Percentiles rank a stretch among this genome's conserved stretches.
Evolutionary conservation across 2,113 vertebrate genomes (phyloP).

Genomic region (Numida meleagris): DNA sequence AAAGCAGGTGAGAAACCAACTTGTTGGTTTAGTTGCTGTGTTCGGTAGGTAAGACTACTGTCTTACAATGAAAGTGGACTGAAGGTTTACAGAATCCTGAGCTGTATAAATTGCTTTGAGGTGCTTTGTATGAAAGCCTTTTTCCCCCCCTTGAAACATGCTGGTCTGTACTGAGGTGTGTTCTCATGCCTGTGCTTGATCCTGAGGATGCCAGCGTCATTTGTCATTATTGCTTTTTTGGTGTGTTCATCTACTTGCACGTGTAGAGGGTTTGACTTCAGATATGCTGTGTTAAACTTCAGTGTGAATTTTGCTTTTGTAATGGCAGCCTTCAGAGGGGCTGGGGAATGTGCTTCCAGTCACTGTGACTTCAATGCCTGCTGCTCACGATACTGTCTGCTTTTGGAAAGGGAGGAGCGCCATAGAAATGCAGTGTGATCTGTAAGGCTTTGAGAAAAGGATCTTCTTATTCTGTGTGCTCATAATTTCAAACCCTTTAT

Average conservation of each 20-base stretch:
- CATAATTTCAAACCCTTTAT: no score
- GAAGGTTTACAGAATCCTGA: background rate
- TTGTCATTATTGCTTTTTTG: background rate
- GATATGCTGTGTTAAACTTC: background rate
- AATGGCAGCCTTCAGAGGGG: background rate
- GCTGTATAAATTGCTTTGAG: background rate
- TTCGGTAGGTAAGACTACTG: background rate
- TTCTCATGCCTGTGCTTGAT: background rate
- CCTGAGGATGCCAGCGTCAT: background rate
- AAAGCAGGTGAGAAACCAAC: background rate
- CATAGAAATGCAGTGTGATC: background rate
- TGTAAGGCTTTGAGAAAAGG: background rate
- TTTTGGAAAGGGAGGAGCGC: background rate
- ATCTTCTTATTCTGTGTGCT: background rate
- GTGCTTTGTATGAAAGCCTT: background rate
- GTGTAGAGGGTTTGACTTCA: background rate
- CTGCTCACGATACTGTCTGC: fast-evolving
- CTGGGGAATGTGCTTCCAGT: background rate
- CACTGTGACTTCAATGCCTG: background rate
- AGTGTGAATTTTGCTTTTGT: background rate
- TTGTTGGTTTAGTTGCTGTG: background rate
- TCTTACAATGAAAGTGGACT: background rate
- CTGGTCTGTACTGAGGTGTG: background rate
- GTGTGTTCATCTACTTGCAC: background rate
- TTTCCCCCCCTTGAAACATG: background rate